These are phyloP conservation scores for Geotrypetes seraphini DNA, from an alignment of 2,797 vertebrate species.

Conservation along the genomic window DNA sequence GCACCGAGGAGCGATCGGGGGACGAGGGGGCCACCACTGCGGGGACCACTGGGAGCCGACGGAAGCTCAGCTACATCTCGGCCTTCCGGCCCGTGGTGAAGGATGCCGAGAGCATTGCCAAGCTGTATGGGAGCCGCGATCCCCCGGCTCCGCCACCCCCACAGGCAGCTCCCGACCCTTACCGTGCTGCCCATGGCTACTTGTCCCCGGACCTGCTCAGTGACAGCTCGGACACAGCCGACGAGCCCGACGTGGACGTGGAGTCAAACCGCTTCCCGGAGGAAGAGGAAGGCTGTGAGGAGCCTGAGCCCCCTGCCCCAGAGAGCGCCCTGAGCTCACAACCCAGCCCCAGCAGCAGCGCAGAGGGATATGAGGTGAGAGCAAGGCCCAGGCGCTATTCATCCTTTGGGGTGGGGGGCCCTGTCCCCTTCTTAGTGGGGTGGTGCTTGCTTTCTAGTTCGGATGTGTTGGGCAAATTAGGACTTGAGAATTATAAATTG, in stretches of 20 bases:
- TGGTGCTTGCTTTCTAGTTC: no score
- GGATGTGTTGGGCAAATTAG: no score
- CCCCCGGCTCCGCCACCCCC: slow-evolving; percentile 47
- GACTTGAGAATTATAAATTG: no score
- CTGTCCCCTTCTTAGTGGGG: no score
- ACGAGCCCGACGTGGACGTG: slow-evolving; percentile 87
- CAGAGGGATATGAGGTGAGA: slow-evolving; percentile 40
- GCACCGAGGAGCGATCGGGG: slow-evolving; percentile 27
- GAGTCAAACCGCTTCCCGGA: slow-evolving; percentile 78
- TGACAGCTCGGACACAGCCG: slow-evolving; percentile 82
- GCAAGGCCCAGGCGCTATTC: slow-evolving; percentile 8
- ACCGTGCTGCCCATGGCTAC: slow-evolving; percentile 40
- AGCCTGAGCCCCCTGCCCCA: slow-evolving; percentile 5
- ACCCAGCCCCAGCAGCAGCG: slow-evolving; percentile 37
- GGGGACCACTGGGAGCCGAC: slow-evolving; percentile 37
- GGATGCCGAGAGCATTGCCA: slow-evolving; percentile 86
- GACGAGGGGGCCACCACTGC: slow-evolving; percentile 42
- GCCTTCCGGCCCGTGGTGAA: slow-evolving; percentile 91
- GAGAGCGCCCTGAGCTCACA: slow-evolving; percentile 10
- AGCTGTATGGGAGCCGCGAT: slow-evolving; percentile 86
- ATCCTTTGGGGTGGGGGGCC: no score
- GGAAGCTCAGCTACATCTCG: slow-evolving; percentile 81
- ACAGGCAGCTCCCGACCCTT: no score
- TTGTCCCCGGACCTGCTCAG: slow-evolving; percentile 70
- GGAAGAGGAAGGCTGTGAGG: slow-evolving; percentile 54